Base-by-base conservation (phyloP, 2,113 vertebrate genomes). In the Camelus dromedarius region DNA sequence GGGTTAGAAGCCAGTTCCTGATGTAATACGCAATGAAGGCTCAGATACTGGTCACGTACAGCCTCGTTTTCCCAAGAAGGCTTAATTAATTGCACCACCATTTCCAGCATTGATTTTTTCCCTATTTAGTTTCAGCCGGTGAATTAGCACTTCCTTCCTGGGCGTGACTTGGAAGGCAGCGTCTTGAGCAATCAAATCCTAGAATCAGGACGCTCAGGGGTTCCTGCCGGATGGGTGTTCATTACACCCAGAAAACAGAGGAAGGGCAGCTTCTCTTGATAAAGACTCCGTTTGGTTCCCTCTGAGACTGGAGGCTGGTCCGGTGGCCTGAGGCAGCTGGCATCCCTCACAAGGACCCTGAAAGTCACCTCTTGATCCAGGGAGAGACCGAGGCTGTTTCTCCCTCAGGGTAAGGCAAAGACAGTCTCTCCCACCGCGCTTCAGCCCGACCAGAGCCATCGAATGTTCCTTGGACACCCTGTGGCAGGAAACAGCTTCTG, bases 1-100 rank as follows among this genome's bases (percentile, higher is more conserved):
- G 1, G 19, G 19, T 54, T 10, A 52, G 62, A 66, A 89, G 42
- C 73, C 30, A 14, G 0, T 54, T 82, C 76, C 38, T 48, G 69
- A 89, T 9, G 6, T 12, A 75, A n/a, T 1, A 38, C 13, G 54
- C 26, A 54, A 2, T 18, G 62, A 50, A 35, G 32, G 12, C 8
- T 56, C 58, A 62, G 0, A 0, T 30, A 22, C 14, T 11, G 28
- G 7, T 50, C 30, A 82, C 2, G 16, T 86, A 32, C 48, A 70
- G 64, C 26, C 42, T 58, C 14, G 6, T 52, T 70, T 91, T 58
- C 72, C 64, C 38, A 42, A 1, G 60, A 89, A 96, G 73, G 30
- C 64, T 46, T 52, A 35, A 90, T 91, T 95, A 92, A 91, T 89
- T 72, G 30, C 19, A 76, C 46, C 76, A 24, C n/a, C 52, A 35